These are phyloP conservation scores for Rotaria socialis DNA, from an alignment of 2,888 invertebrate species.

Conservation along the genomic window DNA sequence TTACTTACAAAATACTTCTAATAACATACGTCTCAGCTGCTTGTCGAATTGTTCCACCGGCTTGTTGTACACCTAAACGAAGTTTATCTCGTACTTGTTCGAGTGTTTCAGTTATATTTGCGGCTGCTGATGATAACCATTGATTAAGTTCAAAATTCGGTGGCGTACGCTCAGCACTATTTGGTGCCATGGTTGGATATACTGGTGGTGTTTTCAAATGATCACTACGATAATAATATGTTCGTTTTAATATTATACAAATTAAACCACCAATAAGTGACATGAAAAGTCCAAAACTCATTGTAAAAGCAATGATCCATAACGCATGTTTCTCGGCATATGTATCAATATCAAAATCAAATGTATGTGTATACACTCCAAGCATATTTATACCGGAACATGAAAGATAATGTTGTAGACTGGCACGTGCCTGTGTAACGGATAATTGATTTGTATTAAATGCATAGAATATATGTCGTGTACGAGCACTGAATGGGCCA, in stretches of 20 bases:
- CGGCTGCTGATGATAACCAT: neutral
- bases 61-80: slow-evolving; percentile 20
- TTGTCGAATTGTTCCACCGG: slow-evolving; percentile 18
- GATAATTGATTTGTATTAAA: neutral
- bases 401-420: neutral
- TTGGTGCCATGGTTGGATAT: neutral
- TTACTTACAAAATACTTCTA: too few species aligned
- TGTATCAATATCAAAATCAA: neutral
- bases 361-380: neutral
- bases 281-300: neutral
- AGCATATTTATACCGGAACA: slow-evolving; percentile 30
- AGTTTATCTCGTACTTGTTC: slow-evolving; percentile 32
- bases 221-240: neutral
- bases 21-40: neutral
- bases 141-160: neutral
- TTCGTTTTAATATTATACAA: slow-evolving; percentile 1
- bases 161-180: slow-evolving; percentile 28
- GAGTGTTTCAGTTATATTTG: slow-evolving; percentile 13
- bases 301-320: neutral
- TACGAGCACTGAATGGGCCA: neutral
- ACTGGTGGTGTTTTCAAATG: neutral
- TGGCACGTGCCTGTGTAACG: neutral
- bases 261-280: neutral
- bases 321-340: neutral
- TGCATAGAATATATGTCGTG: neutral